Evolutionary conservation across 2,888 invertebrate species (phyloP).

Genomic region (Drosophila maculinotata): DNA sequence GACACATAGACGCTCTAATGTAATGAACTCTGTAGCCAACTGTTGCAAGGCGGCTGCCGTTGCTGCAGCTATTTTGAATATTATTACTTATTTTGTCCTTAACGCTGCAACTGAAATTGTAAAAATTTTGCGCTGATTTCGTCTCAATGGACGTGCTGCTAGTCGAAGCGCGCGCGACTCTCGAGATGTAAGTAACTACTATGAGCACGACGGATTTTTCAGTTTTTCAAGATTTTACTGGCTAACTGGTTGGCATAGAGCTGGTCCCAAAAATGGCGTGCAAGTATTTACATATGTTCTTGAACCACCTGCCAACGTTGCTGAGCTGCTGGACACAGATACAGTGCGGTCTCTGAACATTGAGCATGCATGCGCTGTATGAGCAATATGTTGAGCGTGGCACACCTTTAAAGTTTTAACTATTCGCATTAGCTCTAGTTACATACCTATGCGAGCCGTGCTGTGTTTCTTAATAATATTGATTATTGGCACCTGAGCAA

Average conservation of each 20-base stretch:
- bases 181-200: slow-evolving; percentile 66
- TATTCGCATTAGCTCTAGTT: slow-evolving; percentile 17
- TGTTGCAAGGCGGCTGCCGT: not conserved
- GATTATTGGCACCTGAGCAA: not conserved
- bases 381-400: slow-evolving; percentile 31
- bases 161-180: slow-evolving; percentile 54
- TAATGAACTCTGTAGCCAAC: slow-evolving; percentile 37
- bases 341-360: slow-evolving; percentile 49
- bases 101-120: slow-evolving; percentile 39
- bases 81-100: not conserved
- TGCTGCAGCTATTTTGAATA: not conserved
- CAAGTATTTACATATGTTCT: slow-evolving; percentile 76
- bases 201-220: slow-evolving; percentile 54
- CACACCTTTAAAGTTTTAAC: not conserved
- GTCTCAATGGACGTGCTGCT: slow-evolving; percentile 32
- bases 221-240: slow-evolving; percentile 48
- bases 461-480: too few relatives aligned
- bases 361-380: slow-evolving; percentile 17
- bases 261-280: slow-evolving; percentile 66
- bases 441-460: too few relatives aligned
- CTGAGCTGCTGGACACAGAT: slow-evolving; percentile 14
- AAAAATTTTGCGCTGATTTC: slow-evolving; percentile 27
- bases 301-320: slow-evolving; percentile 53
- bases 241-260: slow-evolving; percentile 32
- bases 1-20: slow-evolving; percentile 39